A percentile compares a stretch with the other conserved stretches of the same genome.
These are phyloP conservation scores for Oreochromis spilurus DNA, from an alignment of 2,113 vertebrate species.

Conservation along the genomic window DNA sequence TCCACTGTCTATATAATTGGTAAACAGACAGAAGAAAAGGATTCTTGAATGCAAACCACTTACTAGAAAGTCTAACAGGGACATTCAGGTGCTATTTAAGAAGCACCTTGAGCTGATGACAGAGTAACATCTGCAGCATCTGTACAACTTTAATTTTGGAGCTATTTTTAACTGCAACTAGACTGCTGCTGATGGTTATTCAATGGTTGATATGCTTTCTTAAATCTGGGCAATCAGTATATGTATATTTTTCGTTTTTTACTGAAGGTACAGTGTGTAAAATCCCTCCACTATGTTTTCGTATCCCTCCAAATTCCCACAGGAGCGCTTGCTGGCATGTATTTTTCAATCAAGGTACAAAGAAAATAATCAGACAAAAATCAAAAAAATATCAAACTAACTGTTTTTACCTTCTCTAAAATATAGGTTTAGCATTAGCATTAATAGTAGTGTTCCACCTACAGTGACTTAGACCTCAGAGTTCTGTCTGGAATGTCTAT, in stretches of 20 bases:
- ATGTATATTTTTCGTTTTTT: not conserved
- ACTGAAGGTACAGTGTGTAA: not conserved
- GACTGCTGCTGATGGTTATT: not conserved
- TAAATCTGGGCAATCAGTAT: not conserved
- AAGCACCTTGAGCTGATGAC: not conserved
- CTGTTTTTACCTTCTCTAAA: not conserved
- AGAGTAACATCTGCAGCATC: not conserved
- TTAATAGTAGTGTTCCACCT: not conserved
- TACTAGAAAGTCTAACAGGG: not conserved
- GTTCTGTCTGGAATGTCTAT: accelerated
- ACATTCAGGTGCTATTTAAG: not conserved
- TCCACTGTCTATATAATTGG: not conserved
- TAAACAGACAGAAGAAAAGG: not conserved
- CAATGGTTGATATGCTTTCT: not conserved
- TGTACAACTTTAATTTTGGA: accelerated
- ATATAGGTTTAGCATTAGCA: not conserved
- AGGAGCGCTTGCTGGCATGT: not conserved
- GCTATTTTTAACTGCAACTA: not conserved
- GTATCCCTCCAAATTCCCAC: not conserved
- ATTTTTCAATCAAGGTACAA: accelerated
- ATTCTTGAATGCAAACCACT: not conserved
- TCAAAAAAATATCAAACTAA: accelerated
- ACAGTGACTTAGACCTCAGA: not conserved
- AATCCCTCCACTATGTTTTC: not conserved
- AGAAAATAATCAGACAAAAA: not conserved